Evolutionary conservation across 2,797 vertebrate species (phyloP).

Genomic region (Arnoldichthys spilopterus): DNA sequence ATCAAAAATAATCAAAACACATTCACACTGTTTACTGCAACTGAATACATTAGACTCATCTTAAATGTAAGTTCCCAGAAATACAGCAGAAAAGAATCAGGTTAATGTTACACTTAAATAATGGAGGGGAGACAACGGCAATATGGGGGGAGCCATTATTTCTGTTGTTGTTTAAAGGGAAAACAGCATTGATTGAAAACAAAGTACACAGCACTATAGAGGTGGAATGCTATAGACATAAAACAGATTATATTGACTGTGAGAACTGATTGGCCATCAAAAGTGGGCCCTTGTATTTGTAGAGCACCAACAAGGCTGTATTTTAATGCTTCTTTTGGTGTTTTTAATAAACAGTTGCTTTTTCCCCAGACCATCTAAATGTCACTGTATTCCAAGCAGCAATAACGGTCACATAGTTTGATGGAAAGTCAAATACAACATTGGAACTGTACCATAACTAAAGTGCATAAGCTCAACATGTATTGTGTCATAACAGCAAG

Average conservation of each 20-base stretch:
- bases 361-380: constrained; percentile 67
- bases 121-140: constrained; percentile 30
- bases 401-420: constrained; percentile 53
- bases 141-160: constrained; percentile 8
- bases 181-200: constrained; percentile 29
- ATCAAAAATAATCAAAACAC: constrained; percentile 83
- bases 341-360: constrained; percentile 41
- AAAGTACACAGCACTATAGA: constrained; percentile 28
- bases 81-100: constrained; percentile 32
- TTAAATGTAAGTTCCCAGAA: constrained; percentile 32
- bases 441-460: constrained; percentile 64
- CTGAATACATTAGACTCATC: constrained; percentile 74
- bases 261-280: constrained; percentile 38
- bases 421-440: constrained; percentile 43
- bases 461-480: constrained; percentile 78
- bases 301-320: constrained; percentile 37
- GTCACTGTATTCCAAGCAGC: constrained; percentile 61
- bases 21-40: constrained; percentile 80
- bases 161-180: constrained; percentile 48
- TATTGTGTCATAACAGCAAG: constrained; percentile 62
- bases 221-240: constrained; percentile 17
- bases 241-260: constrained; percentile 9
- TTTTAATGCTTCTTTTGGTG: constrained; percentile 33
- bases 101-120: constrained; percentile 33
- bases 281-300: constrained; percentile 11